Evolutionary conservation across 92 coral and sea anemone species (phyloP).

Genomic region (Pocillopora grandis): DNA sequence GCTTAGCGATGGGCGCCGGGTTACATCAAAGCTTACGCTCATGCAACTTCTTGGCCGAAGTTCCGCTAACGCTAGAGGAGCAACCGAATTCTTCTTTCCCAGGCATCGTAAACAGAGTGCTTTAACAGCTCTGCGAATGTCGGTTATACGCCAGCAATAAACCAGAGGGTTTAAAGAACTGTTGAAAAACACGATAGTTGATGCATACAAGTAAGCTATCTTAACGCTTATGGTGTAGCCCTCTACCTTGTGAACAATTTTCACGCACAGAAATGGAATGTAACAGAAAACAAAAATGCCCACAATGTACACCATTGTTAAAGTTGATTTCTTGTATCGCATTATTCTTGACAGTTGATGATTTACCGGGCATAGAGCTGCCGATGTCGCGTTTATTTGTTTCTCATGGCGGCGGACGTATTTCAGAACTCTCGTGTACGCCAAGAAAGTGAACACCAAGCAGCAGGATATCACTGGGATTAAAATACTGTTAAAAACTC

Average conservation of each 20-base stretch:
- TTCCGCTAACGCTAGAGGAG: not conserved
- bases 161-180: constrained; percentile 67
- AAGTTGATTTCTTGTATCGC: constrained; percentile 68
- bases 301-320: constrained; percentile 66
- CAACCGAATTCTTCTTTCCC: not conserved
- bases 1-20: not conserved
- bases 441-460: constrained; percentile 41
- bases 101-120: constrained; percentile 4
- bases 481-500: constrained; percentile 39
- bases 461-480: constrained; percentile 20
- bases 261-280: constrained; percentile 59
- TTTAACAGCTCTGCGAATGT: constrained; percentile 70
- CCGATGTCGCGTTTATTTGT: constrained; percentile 38
- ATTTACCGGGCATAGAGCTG: not conserved
- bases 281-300: constrained; percentile 66
- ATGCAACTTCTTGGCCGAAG: not conserved
- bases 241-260: constrained; percentile 21
- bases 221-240: constrained; percentile 56
- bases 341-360: not conserved
- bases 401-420: constrained; percentile 62
- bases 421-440: constrained; percentile 56
- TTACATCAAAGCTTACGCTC: constrained; percentile 1
- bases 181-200: constrained; percentile 55
- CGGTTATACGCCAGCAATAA: constrained; percentile 75
- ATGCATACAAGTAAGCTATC: constrained; percentile 53